Conservation (phyloP, 2,113 vertebrate genomes). For the Vombatus ursinus region DNA sequence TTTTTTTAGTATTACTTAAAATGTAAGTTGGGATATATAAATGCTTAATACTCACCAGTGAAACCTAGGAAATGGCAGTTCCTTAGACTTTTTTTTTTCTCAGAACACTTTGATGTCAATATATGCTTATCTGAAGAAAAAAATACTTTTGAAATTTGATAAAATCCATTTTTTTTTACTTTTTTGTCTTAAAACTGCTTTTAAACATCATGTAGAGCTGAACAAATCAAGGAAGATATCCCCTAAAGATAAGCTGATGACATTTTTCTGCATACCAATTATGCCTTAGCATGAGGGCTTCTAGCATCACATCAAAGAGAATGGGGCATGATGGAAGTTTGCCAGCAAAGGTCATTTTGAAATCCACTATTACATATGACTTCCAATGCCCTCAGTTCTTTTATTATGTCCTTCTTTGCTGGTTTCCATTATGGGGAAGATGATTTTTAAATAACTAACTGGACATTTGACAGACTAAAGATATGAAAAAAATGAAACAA, state of each 20-base stretch:
- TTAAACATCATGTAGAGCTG: constrained; percentile 1
- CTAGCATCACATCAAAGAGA: not conserved
- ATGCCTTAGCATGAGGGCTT: not conserved
- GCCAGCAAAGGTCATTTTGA: not conserved
- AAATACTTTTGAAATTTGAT: not conserved
- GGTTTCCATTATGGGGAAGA: not conserved
- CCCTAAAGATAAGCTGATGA: not conserved
- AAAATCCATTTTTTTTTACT: not conserved
- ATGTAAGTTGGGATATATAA: not conserved
- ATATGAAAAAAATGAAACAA: not conserved
- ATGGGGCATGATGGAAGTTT: not conserved
- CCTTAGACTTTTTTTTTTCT: not conserved
- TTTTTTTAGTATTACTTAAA: not conserved
- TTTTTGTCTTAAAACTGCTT: not conserved
- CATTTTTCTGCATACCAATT: constrained; percentile 29
- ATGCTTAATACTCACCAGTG: not conserved
- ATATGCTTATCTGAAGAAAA: not conserved
- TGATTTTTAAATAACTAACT: not conserved
- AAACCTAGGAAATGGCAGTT: not conserved
- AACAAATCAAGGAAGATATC: constrained; percentile 8
- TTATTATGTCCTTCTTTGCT: not conserved
- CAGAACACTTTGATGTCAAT: not conserved
- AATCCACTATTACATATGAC: not conserved
- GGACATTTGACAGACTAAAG: not conserved
- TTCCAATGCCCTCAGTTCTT: not conserved